A percentile compares a stretch with the other conserved stretches of the same genome.
These are phyloP conservation scores for Saturnia pavonia DNA, from an alignment of 2,888 invertebrate species.

Conservation along the genomic window DNA sequence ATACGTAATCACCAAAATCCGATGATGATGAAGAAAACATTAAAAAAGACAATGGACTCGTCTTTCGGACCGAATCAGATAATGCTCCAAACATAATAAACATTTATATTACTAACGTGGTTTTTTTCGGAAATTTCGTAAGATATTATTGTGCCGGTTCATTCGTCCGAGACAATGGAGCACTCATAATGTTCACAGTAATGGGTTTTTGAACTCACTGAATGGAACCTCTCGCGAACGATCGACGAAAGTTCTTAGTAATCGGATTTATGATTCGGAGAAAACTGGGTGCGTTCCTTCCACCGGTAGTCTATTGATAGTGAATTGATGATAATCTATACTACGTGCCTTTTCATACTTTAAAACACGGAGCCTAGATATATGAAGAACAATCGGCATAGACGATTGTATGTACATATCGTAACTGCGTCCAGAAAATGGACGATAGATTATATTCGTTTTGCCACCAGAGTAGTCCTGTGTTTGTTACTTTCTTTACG, in stretches of 20 bases:
- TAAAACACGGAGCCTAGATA: too few relatives aligned
- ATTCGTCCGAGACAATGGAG: slow-evolving; percentile 77
- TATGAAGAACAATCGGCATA: too few relatives aligned
- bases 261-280: slow-evolving; percentile 62
- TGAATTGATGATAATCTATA: slow-evolving; percentile 1
- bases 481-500: too few relatives aligned
- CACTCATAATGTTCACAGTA: slow-evolving; percentile 73
- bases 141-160: slow-evolving; percentile 73
- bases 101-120: slow-evolving; percentile 71
- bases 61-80: slow-evolving; percentile 53
- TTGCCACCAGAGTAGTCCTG: too few relatives aligned
- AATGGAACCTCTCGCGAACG: slow-evolving; percentile 62
- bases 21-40: slow-evolving; percentile 17
- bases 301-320: slow-evolving; percentile 13
- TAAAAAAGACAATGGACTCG: slow-evolving; percentile 61
- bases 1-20: slow-evolving; percentile 9
- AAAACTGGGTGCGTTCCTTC: slow-evolving; percentile 56
- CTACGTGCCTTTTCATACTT: not conserved
- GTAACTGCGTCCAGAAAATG: too few relatives aligned
- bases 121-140: slow-evolving; percentile 78
- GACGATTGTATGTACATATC: too few relatives aligned
- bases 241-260: slow-evolving; percentile 70
- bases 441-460: too few relatives aligned
- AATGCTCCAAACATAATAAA: slow-evolving; percentile 36
- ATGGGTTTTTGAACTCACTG: slow-evolving; percentile 74